A percentile compares a stretch with the other conserved stretches of the same genome.
Conservation (phyloP, 2,888 invertebrate species). For the Liposcelis brunnea region DNA sequence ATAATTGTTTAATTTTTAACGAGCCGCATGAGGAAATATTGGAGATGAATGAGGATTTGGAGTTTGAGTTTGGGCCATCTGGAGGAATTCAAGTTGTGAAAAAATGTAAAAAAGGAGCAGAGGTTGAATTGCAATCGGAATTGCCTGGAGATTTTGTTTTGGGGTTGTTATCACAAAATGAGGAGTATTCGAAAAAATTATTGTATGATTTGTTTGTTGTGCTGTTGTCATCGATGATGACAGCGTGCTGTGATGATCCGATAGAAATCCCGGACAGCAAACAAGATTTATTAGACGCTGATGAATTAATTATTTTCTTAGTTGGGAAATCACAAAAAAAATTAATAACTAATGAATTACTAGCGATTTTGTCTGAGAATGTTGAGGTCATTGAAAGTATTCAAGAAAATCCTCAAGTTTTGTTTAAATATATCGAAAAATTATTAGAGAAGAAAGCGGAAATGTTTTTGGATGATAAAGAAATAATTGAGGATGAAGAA, state of each 20-base stretch:
- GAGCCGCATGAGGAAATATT: conserved; percentile 18
- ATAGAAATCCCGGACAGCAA: conserved; percentile 15
- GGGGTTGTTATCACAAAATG: conserved; percentile 25
- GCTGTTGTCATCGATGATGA: conserved; percentile 19
- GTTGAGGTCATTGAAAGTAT: conserved; percentile 23
- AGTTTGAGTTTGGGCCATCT: conserved; percentile 23
- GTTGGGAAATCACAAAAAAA: conserved; percentile 18
- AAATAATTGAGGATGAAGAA: conserved; percentile 16
- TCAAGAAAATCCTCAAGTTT: conserved; percentile 22
- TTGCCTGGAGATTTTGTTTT: conserved; percentile 22
- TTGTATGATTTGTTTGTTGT: conserved; percentile 26
- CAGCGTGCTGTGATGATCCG: conserved; percentile 4
- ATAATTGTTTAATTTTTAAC: conserved; percentile 24
- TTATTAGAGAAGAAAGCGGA: conserved; percentile 20
- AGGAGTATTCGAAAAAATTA: conserved; percentile 18
- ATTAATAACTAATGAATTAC: conserved; percentile 22
- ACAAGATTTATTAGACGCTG: conserved; percentile 18
- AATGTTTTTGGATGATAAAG: conserved; percentile 5
- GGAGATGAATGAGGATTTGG: conserved; percentile 30
- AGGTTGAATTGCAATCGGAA: conserved; percentile 32
- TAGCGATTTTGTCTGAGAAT: conserved; percentile 24
- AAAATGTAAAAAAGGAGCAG: conserved; percentile 26
- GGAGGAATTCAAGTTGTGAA: conserved; percentile 29
- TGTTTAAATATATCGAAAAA: conserved; percentile 25
- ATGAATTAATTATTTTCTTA: not conserved